Evolutionary conservation across 1,140 invertebrate species (phyloP), one percentile per base, ranked within the genome.

Genomic region (Ylistrum balloti): DNA sequence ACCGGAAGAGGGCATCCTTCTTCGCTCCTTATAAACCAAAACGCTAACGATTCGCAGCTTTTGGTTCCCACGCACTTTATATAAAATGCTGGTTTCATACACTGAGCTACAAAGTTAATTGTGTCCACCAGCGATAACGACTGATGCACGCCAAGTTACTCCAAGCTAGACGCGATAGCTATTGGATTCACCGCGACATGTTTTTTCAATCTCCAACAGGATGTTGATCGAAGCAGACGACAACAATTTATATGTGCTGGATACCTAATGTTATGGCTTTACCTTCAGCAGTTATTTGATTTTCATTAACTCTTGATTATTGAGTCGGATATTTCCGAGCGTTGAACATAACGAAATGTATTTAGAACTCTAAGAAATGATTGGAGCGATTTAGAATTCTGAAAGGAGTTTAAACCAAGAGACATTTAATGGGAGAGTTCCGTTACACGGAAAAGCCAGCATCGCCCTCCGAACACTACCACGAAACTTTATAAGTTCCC

Each of bases 101-200:
- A 74, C 9, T 17, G n/a, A 0, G 56, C 7, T 74, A 5, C 22
- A 7, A 74, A n/a, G 56, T 28, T 17, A 74, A 74, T 74, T 74
- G 56, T 74, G 56, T 74, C 56, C 56, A 74, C 56, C n/a, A 28
- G n/a, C n/a, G 56, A 74, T 74, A 74, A 74, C 56, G 56, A 74
- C 56, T 74, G 56, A 74, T 74, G 28, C 56, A 28, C 56, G 28
- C 22, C n/a, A 28, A n/a, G 56, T n/a, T 74, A 74, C 56, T 74
- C 56, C 22, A 28, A n/a, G 56, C 56, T 74, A 74, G 56, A 74
- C 56, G 56, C 28, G 5, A 74, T 22, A 74, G 56, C 56, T 74
- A 74, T 74, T 74, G 56, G 56, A 74, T 74, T 74, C 56, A 74
- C 56, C 56, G n/a, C 56, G 56, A 74, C 56, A 74, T 74, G 56